Evolutionary conservation across 2,113 vertebrate species (phyloP).

Genomic region (Litocranius walleri): DNA sequence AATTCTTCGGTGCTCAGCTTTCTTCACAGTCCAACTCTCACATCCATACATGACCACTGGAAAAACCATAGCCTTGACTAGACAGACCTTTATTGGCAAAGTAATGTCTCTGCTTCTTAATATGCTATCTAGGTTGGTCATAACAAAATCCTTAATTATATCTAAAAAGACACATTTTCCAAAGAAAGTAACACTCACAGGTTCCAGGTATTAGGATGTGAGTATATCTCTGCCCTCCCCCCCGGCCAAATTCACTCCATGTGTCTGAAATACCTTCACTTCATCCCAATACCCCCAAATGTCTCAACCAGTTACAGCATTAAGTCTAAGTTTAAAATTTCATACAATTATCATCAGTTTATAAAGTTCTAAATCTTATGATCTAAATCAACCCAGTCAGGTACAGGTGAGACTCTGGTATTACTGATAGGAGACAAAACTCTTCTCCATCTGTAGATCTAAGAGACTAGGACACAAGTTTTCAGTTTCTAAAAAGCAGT

Average conservation of each 20-base stretch:
- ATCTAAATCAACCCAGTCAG: neutral
- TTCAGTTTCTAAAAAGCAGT: neutral
- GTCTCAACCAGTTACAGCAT: neutral
- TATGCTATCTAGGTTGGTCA: no score
- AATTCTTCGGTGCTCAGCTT: fast-evolving
- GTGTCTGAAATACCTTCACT: neutral
- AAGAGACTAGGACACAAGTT: neutral
- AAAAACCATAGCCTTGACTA: no score
- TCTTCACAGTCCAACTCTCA: no score
- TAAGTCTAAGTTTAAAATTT: neutral
- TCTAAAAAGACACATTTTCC: neutral
- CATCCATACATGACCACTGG: no score
- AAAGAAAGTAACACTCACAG: neutral
- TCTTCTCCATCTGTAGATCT: neutral
- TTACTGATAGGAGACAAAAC: neutral
- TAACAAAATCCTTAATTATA: neutral
- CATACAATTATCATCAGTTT: neutral
- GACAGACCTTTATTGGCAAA: no score
- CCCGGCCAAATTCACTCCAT: neutral
- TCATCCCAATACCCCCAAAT: neutral
- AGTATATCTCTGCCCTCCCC: neutral
- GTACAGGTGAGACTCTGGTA: neutral
- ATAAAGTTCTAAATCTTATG: neutral
- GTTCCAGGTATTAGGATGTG: neutral
- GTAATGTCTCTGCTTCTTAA: no score